These are phyloP conservation scores for Caenorhabditis macrosperma DNA, from an alignment of 2,888 invertebrate genomes.

Conservation along the genomic window DNA sequence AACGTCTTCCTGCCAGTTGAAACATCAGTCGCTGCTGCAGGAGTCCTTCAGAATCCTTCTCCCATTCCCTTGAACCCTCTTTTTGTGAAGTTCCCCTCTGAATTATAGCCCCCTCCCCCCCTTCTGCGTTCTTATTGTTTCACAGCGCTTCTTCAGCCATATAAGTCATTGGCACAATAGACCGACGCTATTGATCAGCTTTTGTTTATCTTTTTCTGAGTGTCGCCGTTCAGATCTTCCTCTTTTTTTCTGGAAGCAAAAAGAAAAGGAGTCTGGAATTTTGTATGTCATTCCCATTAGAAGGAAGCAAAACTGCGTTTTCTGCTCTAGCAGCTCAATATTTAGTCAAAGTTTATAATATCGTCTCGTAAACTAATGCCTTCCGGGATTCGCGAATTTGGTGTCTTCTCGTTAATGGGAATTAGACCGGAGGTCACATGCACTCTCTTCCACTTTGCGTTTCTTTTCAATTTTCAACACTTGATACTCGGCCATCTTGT, in stretches of 20 bases:
- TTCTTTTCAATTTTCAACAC: no score
- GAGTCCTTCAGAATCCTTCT: slow-evolving; percentile 18
- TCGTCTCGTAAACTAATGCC: slow-evolving; percentile 20
- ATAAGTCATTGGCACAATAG: slow-evolving; percentile 22
- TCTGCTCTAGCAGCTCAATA: slow-evolving; percentile 17
- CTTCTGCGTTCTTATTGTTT: slow-evolving; percentile 42
- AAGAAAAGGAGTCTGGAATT: not conserved
- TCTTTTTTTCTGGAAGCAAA: not conserved
- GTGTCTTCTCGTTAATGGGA: not conserved
- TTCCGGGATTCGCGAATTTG: not conserved
- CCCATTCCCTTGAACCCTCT: slow-evolving; percentile 14
- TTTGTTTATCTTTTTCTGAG: slow-evolving; percentile 27
- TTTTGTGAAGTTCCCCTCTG: slow-evolving; percentile 39
- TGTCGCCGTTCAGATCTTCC: slow-evolving; percentile 9
- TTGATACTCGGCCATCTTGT: not conserved
- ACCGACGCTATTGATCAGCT: slow-evolving; percentile 20
- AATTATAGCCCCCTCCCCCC: slow-evolving; percentile 38
- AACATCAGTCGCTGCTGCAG: slow-evolving; percentile 35
- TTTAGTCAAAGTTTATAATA: slow-evolving; percentile 49
- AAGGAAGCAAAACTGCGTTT: slow-evolving; percentile 4
- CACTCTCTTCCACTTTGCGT: not conserved
- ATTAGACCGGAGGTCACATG: not conserved
- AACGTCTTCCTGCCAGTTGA: slow-evolving; percentile 22
- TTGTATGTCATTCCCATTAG: slow-evolving; percentile 27
- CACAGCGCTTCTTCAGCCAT: slow-evolving; percentile 13